Conservation (phyloP, 2,113 vertebrate genomes). For the Hirundichthys speculiger region DNA sequence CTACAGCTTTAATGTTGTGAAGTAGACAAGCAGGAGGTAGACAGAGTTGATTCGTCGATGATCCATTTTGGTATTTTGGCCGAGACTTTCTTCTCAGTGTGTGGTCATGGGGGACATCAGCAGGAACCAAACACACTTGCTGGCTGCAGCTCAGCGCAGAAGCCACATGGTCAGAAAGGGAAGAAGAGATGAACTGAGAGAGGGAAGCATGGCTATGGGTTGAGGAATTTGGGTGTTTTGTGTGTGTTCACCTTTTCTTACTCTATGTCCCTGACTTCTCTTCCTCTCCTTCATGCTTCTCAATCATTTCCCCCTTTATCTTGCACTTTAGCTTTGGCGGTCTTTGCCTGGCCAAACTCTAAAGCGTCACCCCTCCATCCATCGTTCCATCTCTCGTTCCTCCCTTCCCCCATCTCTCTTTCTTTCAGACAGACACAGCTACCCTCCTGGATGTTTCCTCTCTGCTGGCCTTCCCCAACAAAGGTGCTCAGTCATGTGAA, state of each 20-base stretch:
- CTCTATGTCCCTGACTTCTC: conserved; percentile 3
- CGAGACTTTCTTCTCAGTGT: conserved; percentile 77
- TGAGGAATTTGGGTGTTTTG: conserved; percentile 47
- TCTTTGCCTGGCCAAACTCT: conserved; percentile 45
- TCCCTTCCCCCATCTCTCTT: conserved; percentile 27
- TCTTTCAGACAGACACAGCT: conserved; percentile 78
- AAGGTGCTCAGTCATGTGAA: conserved; percentile 90
- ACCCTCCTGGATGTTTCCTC: conserved; percentile 83
- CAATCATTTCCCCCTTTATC: conserved; percentile 19
- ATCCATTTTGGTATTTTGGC: conserved; percentile 76
- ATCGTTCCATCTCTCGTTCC: conserved; percentile 45
- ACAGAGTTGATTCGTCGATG: conserved; percentile 60
- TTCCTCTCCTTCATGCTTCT: conserved; percentile 9
- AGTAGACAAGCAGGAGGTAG: conserved; percentile 31
- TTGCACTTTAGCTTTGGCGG: conserved; percentile 66
- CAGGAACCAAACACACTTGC: conserved; percentile 61
- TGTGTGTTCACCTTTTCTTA: conserved; percentile 27
- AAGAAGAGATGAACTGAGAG: conserved; percentile 27
- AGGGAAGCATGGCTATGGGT: conserved; percentile 26
- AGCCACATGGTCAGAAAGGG: conserved; percentile 58
- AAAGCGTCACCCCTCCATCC: conserved; percentile 52
- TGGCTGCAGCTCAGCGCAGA: conserved; percentile 60
- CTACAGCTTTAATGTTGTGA: conserved; percentile 62
- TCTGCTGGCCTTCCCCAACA: conserved; percentile 86
- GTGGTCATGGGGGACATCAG: conserved; percentile 71